Conservation (phyloP, 2,113 vertebrate species). For the Charadrius vociferus region DNA sequence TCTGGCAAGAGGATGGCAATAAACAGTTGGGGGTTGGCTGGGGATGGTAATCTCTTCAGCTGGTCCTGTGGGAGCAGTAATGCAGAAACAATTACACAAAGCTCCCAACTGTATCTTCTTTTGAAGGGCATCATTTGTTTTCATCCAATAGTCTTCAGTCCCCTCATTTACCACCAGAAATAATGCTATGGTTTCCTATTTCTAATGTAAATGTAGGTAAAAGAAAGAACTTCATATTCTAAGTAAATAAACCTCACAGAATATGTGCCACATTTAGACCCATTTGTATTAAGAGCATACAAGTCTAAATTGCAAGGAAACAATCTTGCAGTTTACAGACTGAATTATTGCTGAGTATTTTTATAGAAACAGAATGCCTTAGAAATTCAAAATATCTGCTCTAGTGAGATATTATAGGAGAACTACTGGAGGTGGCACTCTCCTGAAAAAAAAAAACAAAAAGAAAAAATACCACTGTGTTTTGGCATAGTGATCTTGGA, state of each 20-base stretch:
- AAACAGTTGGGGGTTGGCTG: constrained; percentile 52
- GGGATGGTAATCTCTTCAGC: constrained; percentile 44
- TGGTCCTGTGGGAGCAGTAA: constrained; percentile 45
- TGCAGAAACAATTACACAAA: constrained; percentile 45
- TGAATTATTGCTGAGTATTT: not conserved
- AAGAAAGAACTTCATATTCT: not conserved
- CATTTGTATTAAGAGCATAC: not conserved
- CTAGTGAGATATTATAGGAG: not conserved
- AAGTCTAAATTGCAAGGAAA: not conserved
- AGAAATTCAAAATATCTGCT: constrained; percentile 30
- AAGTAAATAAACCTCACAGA: not conserved
- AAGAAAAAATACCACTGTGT: not conserved
- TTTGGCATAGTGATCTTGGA: not conserved
- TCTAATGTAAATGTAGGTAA: constrained; percentile 16
- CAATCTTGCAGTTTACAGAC: not conserved
- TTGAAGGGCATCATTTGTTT: constrained; percentile 41
- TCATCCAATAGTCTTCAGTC: constrained; percentile 14
- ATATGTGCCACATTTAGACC: not conserved
- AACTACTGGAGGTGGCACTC: not conserved
- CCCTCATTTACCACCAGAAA: constrained; percentile 2
- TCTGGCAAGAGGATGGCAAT: constrained; percentile 52
- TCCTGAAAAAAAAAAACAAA: not conserved
- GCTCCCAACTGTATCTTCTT: constrained; percentile 60
- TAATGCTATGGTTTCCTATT: not conserved
- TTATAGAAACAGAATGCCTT: not conserved